A percentile compares a stretch with the other conserved stretches of the same genome.
Evolutionary conservation across 2,797 vertebrate species (phyloP).

Genomic region (Paramormyrops hopkinsi): DNA sequence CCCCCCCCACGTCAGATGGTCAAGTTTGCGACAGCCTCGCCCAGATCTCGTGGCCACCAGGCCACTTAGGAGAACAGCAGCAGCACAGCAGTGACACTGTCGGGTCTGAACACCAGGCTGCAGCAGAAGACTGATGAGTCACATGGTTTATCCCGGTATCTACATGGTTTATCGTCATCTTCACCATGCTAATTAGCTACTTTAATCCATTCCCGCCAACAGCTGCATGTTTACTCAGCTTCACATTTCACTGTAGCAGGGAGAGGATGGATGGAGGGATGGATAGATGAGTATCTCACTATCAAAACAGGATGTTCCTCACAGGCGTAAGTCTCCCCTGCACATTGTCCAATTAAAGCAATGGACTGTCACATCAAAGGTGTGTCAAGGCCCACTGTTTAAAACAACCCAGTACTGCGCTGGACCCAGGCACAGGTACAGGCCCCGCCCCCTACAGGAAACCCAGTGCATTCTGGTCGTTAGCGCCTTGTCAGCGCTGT

Average conservation of each 20-base stretch:
- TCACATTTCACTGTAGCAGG: neutral
- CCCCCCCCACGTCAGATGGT: neutral
- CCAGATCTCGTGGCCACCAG: neutral
- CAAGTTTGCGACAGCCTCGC: neutral
- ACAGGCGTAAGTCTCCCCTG: neutral
- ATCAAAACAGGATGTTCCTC: neutral
- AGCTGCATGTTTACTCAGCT: neutral
- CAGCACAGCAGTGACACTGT: neutral
- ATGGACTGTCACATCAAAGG: neutral
- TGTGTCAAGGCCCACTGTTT: neutral
- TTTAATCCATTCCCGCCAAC: neutral
- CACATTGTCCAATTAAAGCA: neutral
- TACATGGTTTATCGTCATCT: neutral
- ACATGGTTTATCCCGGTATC: neutral
- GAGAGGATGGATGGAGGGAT: neutral
- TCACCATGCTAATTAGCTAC: neutral
- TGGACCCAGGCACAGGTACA: neutral
- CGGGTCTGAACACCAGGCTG: neutral
- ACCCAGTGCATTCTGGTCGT: neutral
- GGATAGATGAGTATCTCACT: neutral
- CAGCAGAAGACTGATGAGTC: neutral
- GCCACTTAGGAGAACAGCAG: neutral
- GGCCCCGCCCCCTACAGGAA: conserved; percentile 29
- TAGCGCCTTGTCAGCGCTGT: neutral
- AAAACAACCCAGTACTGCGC: neutral